These are phyloP conservation scores for Sapayoa aenigma DNA, from an alignment of 2,113 vertebrate species.

Conservation along the genomic window DNA sequence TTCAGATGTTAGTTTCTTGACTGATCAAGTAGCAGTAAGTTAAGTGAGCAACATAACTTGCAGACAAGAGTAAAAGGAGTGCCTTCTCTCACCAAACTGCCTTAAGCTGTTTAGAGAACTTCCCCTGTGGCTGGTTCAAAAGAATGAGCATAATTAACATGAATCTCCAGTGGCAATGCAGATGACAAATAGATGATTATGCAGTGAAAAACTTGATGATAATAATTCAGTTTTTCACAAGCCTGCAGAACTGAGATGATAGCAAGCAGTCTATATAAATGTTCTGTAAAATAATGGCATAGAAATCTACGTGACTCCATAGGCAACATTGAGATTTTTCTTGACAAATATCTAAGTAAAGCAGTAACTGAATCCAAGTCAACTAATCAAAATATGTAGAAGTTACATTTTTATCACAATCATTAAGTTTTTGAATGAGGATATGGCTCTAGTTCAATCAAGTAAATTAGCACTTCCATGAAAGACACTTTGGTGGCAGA, in stretches of 20 bases:
- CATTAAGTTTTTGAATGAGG: not conserved
- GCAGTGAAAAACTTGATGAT: constrained; percentile 57
- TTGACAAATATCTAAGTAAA: constrained; percentile 4
- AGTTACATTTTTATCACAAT: not conserved
- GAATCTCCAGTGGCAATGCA: constrained; percentile 68
- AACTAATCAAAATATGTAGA: not conserved
- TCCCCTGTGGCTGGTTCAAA: constrained; percentile 63
- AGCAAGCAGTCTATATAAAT: not conserved
- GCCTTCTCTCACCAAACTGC: constrained; percentile 48
- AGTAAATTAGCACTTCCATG: not conserved
- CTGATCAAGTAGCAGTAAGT: not conserved
- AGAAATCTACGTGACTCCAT: not conserved
- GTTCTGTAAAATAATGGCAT: not conserved
- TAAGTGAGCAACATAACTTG: not conserved
- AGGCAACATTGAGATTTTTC: not conserved
- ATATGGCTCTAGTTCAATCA: not conserved
- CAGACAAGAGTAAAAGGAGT: not conserved
- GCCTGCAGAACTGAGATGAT: not conserved
- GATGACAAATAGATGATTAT: constrained; percentile 69
- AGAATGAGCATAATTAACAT: constrained; percentile 71
- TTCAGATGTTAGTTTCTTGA: not conserved
- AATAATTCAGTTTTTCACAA: not conserved
- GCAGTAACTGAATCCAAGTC: not conserved
- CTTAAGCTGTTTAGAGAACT: constrained; percentile 65
- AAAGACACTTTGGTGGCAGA: not conserved